Percentiles rank a stretch among this genome's conserved stretches.
Conservation (phyloP, 2,888 invertebrate species). For the Harpalus rubripes region DNA sequence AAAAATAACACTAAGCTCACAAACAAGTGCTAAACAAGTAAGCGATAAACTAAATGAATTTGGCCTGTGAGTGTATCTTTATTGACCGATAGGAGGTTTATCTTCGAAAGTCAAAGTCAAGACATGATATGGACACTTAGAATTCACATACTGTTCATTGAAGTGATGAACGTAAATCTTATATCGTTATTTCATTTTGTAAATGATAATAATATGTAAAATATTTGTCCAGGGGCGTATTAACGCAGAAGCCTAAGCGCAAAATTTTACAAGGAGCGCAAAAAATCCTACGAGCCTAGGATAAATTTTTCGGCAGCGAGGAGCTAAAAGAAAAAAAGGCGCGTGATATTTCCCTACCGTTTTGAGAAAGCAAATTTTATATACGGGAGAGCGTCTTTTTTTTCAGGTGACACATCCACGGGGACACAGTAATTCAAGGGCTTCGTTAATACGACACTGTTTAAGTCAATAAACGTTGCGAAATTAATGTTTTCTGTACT, state of each 20-base stretch:
- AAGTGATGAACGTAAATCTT: not conserved
- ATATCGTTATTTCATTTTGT: not conserved
- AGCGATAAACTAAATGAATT: not conserved
- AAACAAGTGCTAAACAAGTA: not conserved
- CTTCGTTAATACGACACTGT: too few species aligned
- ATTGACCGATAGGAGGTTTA: conserved; percentile 37
- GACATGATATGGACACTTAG: conserved; percentile 25
- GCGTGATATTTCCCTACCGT: too few species aligned
- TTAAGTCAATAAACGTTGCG: not conserved
- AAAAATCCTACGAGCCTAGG: too few species aligned
- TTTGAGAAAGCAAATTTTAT: too few species aligned
- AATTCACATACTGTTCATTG: conserved; percentile 32
- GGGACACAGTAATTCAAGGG: too few species aligned
- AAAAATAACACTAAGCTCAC: not conserved
- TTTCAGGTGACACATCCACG: too few species aligned
- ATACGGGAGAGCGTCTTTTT: too few species aligned
- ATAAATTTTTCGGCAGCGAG: too few species aligned
- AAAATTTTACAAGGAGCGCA: too few species aligned
- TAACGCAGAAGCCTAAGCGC: too few species aligned
- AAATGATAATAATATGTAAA: not conserved
- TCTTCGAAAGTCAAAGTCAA: conserved; percentile 26
- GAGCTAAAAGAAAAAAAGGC: too few species aligned
- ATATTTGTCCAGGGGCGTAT: too few species aligned
- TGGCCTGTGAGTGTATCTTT: not conserved
- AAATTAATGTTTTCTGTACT: not conserved